Evolutionary conservation across 1,140 invertebrate genomes (phyloP).

Genomic region (Chrysoperla carnea): DNA sequence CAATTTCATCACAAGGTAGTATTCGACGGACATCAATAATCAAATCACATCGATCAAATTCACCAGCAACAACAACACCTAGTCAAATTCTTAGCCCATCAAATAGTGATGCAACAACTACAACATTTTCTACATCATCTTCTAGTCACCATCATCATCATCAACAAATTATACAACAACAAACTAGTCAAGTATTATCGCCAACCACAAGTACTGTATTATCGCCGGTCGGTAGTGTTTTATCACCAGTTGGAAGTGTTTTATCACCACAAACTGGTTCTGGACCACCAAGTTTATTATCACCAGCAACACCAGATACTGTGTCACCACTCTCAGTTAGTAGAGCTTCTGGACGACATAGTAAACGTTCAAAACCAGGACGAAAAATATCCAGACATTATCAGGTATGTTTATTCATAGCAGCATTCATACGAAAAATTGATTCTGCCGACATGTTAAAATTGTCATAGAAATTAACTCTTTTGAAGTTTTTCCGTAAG

Average conservation of each 20-base stretch:
- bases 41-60: conserved; percentile 33
- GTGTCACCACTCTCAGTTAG: conserved; percentile 16
- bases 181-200: conserved; percentile 26
- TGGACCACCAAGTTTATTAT: conserved; percentile 28
- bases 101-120: conserved; percentile 22
- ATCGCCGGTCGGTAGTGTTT: conserved; percentile 20
- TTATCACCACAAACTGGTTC: conserved; percentile 29
- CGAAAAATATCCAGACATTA: conserved; percentile 47
- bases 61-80: conserved; percentile 22
- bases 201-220: conserved; percentile 26
- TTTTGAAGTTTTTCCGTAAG: no score
- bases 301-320: conserved; percentile 28
- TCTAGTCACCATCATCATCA: conserved; percentile 12
- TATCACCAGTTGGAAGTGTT: conserved; percentile 15
- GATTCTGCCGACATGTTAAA: conserved; percentile 18
- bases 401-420: conserved; percentile 22
- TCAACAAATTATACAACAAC: conserved; percentile 25
- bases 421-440: conserved; percentile 1
- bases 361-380: conserved; percentile 21
- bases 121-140: conserved; percentile 17
- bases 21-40: conserved; percentile 17
- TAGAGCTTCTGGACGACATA: conserved; percentile 14
- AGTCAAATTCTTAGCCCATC: conserved; percentile 31
- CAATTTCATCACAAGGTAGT: conserved; percentile 27
- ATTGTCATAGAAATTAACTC: no score